Base-by-base conservation (phyloP, 2,888 invertebrate genomes). In the Dendrolimus pini region DNA sequence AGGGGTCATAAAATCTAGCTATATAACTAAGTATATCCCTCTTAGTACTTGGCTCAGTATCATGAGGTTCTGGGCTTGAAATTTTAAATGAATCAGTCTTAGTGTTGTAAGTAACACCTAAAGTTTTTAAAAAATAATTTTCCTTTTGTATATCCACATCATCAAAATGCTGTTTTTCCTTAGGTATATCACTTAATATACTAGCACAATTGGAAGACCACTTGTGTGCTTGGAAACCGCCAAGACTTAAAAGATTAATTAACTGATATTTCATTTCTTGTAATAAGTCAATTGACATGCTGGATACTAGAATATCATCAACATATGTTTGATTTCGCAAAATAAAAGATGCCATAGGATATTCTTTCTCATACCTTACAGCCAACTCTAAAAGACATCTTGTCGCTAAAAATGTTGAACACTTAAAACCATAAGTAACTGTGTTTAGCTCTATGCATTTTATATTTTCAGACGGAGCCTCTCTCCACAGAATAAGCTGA, bases 361-460 rank as follows among this genome's bases (percentile, higher is more conserved):
- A 55, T 1, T 58, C 53, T 9, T 13, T 7, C 13, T 57, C 56
- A 59, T 58, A 57, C 10, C 18, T 58, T 6, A 54, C 42, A 10
- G 61, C 61, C 10, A 63, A 54, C 41, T 61, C 61, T 1, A 30
- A 9, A 3, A 63, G 41, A 53, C 63, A 63, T 1, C 63, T 55
- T 12, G 63, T 61, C 7, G 63, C 63, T 7, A 63, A 30, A 30
- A 53, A 61, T 9, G 41, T 53, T 3, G 61, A 60, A 42, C 58
- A 55, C 13, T 60, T 61, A 2, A 59, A 47, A 1, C 58, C 61
- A 54, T 58, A 61, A 1, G 58, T 61, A n/a, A n/a, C n/a, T n/a
- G n/a, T n/a, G n/a, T n/a, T n/a, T n/a, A n/a, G n/a, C n/a, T n/a
- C n/a, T n/a, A n/a, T n/a, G n/a, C n/a, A n/a, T n/a, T n/a, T n/a